Base-by-base conservation (phyloP, 2,888 invertebrate species). In the Acrocyrtus sp. region DNA sequence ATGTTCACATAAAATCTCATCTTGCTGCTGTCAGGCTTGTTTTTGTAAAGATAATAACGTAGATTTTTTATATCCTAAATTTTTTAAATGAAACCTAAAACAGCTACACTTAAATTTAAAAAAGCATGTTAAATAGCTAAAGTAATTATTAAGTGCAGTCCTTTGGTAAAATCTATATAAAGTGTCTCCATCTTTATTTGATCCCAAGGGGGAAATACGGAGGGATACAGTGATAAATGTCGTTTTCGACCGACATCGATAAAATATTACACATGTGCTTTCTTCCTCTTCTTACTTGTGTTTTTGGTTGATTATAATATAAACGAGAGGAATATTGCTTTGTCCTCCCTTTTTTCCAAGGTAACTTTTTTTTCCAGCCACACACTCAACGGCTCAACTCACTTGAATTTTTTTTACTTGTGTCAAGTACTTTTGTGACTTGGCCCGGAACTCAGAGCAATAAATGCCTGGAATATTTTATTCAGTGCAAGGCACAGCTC, bases 381-480 rank as follows among this genome's bases (percentile, higher is more conserved):
- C 24, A n/a, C n/a, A n/a, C n/a, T n/a, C n/a, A n/a, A n/a, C n/a
- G n/a, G n/a, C n/a, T 67, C 51, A 19, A 19, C 43, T 50, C 4
- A 17, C n/a, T 63, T 51, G 50, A 34, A 34, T 61, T 68, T 65
- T 70, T 70, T 63, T 26, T n/a, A n/a, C n/a, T n/a, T 62, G 63
- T 70, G 62, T 63, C 63, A 63, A 63, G 58, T 50, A 63, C 70
- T 63, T 63, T 51, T 63, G 70, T 70, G 70, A 70, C 50, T 63
- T 63, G 63, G 57, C 70, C 50, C 57, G 63, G 57, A 70, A 62
- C 70, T 50, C 70, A 70, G 51, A 57, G 70, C 70, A 70, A 70
- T 70, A 70, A 70, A 70, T 63, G 63, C 57, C 26, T 50, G 63
- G 63, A 70, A 50, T 70, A 58, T 62, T 60, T 61, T 58, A 60